A percentile compares a stretch with the other conserved stretches of the same genome.
Conservation (phyloP, 2,113 vertebrate genomes). For the Sylvicapra grimmia region DNA sequence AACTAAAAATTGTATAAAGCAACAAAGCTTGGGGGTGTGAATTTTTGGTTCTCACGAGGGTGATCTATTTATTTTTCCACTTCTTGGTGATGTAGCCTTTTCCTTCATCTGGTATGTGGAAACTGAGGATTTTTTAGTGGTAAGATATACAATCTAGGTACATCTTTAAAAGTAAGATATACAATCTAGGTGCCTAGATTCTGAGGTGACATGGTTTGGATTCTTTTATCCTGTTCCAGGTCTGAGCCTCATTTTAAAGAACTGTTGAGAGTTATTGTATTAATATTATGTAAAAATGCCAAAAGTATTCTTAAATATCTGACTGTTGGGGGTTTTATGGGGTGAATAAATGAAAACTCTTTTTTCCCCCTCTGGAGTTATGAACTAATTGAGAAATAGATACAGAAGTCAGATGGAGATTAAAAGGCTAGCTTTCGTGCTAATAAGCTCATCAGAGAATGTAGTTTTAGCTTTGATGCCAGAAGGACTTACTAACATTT, state of each 20-base stretch:
- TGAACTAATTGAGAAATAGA: neutral
- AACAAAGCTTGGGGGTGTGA: neutral
- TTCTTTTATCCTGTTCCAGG: neutral
- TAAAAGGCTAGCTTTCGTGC: neutral
- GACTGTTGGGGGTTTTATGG: neutral
- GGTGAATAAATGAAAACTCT: neutral
- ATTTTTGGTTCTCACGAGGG: neutral
- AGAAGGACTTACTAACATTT: neutral
- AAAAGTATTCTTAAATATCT: neutral
- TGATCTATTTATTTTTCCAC: neutral
- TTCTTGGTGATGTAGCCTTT: neutral
- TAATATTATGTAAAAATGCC: neutral
- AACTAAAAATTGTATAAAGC: neutral
- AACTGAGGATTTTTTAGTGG: neutral
- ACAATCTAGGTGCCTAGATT: neutral
- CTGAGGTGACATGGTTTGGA: neutral
- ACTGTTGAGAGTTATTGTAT: neutral
- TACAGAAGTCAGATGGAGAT: neutral
- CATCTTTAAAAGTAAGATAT: neutral
- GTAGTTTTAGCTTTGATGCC: neutral
- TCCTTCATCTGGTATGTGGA: neutral
- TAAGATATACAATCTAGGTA: neutral
- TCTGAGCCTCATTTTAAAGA: neutral
- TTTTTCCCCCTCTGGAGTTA: neutral
- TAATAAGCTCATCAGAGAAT: neutral